Conservation (phyloP, 2,888 invertebrate genomes). For the Pantelozetes paolii region DNA sequence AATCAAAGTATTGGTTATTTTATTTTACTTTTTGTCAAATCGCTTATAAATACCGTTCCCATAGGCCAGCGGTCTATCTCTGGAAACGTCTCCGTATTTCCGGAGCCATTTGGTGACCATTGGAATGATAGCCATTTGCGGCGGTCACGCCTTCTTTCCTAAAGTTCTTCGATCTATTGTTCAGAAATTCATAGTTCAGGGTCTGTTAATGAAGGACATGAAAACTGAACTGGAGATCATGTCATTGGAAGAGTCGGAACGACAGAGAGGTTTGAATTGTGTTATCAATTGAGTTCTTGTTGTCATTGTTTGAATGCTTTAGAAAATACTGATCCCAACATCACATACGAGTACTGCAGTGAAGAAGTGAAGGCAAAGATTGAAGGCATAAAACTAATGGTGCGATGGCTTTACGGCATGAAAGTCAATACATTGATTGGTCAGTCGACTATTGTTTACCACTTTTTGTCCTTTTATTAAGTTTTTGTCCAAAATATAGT, state of each 20-base stretch:
- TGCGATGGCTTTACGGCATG: conserved; percentile 86
- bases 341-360: conserved; percentile 40
- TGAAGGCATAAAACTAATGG: conserved; percentile 92
- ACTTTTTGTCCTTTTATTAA: conserved; percentile 6
- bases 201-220: conserved; percentile 67
- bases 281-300: conserved; percentile 49
- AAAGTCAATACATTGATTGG: conserved; percentile 63
- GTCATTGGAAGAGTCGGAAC: conserved; percentile 53
- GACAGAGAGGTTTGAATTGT: conserved; percentile 69
- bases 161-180: conserved; percentile 75
- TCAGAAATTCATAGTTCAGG: conserved; percentile 88
- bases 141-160: conserved; percentile 43
- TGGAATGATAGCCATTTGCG: conserved; percentile 68
- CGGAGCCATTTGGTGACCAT: conserved; percentile 88
- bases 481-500: conserved; percentile 22
- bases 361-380: conserved; percentile 52
- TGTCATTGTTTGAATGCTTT: neutral
- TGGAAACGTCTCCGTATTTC: conserved; percentile 63
- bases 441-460: neutral
- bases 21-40: neutral
- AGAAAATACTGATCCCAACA: conserved; percentile 38
- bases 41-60: neutral
- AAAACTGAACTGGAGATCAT: conserved; percentile 41
- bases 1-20: conserved; percentile 39
- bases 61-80: conserved; percentile 56